Evolutionary conservation across 2,113 vertebrate genomes (phyloP).

Genomic region (Antechinus stuartii): DNA sequence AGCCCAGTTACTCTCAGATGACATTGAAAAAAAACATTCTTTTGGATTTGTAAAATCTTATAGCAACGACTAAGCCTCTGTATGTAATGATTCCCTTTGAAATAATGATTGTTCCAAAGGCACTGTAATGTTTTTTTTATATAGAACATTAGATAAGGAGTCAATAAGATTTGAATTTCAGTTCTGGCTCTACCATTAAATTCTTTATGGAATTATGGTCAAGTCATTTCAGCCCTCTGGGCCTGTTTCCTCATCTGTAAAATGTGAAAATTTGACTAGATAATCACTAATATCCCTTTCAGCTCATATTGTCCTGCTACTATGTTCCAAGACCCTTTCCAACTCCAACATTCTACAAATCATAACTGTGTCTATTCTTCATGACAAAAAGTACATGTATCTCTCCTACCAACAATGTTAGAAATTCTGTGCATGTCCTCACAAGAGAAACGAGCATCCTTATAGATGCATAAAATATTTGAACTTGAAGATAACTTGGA

Average conservation of each 20-base stretch:
- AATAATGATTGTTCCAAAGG: slow-evolving; percentile 9
- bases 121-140: background rate
- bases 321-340: background rate
- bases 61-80: slow-evolving; percentile 30
- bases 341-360: background rate
- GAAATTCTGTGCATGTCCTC: background rate
- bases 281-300: background rate
- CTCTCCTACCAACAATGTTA: background rate
- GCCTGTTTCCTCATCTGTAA: background rate
- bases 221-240: background rate
- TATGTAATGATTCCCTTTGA: slow-evolving; percentile 41
- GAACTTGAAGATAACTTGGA: background rate
- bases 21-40: slow-evolving; percentile 22
- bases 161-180: background rate
- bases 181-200: background rate
- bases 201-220: background rate
- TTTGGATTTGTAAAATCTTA: background rate
- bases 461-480: background rate
- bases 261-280: background rate
- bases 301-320: background rate
- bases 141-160: background rate
- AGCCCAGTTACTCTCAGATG: background rate
- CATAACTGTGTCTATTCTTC: background rate
- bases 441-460: background rate
- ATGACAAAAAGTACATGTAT: background rate